phyloP scores from a whole-genome alignment of 2,797 vertebrate species.

The Mormyrops boulengeri region DNA sequence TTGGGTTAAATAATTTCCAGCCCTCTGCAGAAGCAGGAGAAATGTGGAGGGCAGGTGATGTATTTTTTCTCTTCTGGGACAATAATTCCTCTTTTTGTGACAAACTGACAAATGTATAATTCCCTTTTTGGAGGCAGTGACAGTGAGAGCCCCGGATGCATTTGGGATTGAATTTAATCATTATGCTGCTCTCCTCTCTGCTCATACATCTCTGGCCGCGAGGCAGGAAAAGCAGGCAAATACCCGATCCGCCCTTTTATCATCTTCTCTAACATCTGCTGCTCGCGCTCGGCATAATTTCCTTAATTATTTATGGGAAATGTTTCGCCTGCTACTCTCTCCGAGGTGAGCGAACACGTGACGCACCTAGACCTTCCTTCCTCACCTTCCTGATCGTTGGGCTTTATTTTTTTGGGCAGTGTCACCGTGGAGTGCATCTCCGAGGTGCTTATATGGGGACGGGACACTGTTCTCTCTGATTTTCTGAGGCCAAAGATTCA shows the following conservation, averaged over 20 bases:
- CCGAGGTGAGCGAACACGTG: neutral
- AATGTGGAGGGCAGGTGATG: neutral
- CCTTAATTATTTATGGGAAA: constrained; percentile 11
- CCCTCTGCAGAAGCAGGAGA: neutral
- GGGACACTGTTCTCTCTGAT: neutral
- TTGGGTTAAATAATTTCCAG: neutral
- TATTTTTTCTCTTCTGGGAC: neutral
- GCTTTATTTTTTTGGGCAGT: neutral
- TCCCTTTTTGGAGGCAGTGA: neutral
- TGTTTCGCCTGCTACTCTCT: constrained; percentile 1
- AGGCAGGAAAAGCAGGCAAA: constrained; percentile 4
- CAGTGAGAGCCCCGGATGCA: neutral
- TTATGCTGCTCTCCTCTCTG: neutral
- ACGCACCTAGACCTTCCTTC: neutral
- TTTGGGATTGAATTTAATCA: constrained; percentile 10
- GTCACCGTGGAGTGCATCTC: neutral
- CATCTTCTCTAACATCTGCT: constrained; percentile 23
- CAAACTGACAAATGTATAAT: neutral
- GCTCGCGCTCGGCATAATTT: constrained; percentile 20
- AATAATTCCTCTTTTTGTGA: constrained; percentile 3
- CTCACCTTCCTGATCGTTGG: neutral
- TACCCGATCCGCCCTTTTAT: constrained; percentile 21
- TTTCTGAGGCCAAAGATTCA: neutral
- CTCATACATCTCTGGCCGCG: constrained; percentile 7
- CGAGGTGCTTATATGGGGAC: neutral